These are phyloP conservation scores for Aplodontia rufa DNA, from an alignment of 2,113 vertebrate species.

Conservation along the genomic window DNA sequence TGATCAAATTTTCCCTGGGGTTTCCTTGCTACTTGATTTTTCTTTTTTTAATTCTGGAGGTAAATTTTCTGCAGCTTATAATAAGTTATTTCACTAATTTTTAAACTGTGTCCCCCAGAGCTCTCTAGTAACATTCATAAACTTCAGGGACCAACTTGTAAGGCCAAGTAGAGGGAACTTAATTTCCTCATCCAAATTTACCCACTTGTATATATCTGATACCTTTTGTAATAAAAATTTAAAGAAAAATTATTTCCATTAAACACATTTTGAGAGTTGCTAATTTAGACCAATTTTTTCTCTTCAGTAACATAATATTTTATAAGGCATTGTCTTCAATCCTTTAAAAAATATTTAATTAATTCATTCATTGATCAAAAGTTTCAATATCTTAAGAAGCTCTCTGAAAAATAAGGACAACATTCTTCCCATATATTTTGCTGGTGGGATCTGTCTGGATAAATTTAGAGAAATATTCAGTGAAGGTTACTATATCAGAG, in stretches of 20 bases:
- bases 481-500: conserved; percentile 3
- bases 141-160: not conserved
- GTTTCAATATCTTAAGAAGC: not conserved
- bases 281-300: not conserved
- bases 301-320: not conserved
- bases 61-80: not conserved
- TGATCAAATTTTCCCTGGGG: not conserved
- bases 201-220: not conserved
- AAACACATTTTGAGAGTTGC: not conserved
- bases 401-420: not conserved
- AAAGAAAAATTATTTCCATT: not conserved
- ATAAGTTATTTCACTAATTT: not conserved
- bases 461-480: conserved; percentile 12
- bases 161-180: not conserved
- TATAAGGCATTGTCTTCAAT: not conserved
- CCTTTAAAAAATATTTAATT: not conserved
- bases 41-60: not conserved
- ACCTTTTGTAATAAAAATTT: not conserved
- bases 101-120: not conserved
- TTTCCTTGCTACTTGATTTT: not conserved
- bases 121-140: not conserved
- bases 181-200: not conserved
- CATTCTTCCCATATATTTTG: not conserved
- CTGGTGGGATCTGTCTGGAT: not conserved
- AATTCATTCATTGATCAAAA: not conserved